phyloP scores from a whole-genome alignment of 2,888 invertebrate species.

The Netelia inedita region DNA sequence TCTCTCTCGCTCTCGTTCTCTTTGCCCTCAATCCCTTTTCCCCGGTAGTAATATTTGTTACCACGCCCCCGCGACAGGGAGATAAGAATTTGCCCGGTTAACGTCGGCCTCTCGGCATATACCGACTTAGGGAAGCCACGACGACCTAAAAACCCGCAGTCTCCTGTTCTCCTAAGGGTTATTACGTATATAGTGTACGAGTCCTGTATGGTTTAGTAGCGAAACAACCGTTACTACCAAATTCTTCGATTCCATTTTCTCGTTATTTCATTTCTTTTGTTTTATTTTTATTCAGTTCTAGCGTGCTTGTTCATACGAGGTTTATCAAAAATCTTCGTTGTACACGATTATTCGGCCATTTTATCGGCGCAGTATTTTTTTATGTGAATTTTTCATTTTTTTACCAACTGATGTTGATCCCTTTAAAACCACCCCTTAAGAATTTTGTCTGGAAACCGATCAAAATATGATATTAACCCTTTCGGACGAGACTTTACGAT shows the following conservation, averaged over 20 bases:
- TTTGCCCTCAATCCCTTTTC: conserved; percentile 65
- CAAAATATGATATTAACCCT: not conserved
- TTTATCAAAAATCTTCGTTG: too few species aligned
- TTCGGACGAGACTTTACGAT: too few species aligned
- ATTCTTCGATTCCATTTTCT: conserved; percentile 49
- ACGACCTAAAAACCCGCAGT: conserved; percentile 35
- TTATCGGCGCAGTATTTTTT: too few species aligned
- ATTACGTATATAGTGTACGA: not conserved
- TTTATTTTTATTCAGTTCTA: not conserved
- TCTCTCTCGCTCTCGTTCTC: too few species aligned
- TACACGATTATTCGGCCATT: too few species aligned
- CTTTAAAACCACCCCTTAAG: not conserved
- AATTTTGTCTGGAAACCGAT: not conserved
- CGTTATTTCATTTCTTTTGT: conserved; percentile 36
- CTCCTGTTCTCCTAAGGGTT: not conserved
- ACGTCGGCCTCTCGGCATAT: conserved; percentile 46
- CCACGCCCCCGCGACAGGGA: conserved; percentile 64
- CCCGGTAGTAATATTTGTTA: conserved; percentile 81
- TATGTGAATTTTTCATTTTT: too few species aligned
- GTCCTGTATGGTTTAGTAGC: conserved; percentile 15
- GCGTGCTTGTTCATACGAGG: too few species aligned
- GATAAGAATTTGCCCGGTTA: conserved; percentile 71
- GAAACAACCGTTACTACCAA: conserved; percentile 16
- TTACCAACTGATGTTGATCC: not conserved
- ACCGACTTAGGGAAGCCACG: conserved; percentile 60